A percentile compares a stretch with the other conserved stretches of the same genome.
Conservation (phyloP, 2,113 vertebrate species). For the Toxostoma redivivum region DNA sequence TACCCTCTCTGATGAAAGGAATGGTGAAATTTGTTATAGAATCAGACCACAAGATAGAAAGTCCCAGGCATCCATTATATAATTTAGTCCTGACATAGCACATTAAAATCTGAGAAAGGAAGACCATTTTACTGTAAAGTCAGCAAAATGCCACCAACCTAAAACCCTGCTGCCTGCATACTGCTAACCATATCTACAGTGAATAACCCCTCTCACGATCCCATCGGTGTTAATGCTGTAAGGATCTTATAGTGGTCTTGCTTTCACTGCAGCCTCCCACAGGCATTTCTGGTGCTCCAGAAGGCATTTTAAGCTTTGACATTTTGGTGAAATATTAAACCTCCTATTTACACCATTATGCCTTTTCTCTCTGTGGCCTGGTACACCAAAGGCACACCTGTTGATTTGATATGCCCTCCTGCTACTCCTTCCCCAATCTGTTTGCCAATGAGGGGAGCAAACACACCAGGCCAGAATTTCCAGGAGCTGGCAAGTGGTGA, state of each 20-base stretch:
- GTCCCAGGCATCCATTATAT: constrained; percentile 70
- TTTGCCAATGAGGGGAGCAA: not conserved
- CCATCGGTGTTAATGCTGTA: not conserved
- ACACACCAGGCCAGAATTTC: not conserved
- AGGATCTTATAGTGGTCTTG: not conserved
- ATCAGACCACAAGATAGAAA: constrained; percentile 74
- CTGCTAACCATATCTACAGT: constrained; percentile 46
- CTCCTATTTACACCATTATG: not conserved
- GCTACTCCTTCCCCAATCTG: not conserved
- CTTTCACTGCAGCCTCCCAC: not conserved
- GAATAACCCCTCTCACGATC: constrained; percentile 8
- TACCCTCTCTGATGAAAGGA: constrained; percentile 71
- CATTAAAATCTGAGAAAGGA: constrained; percentile 74
- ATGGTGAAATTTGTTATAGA: constrained; percentile 70
- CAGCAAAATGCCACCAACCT: constrained; percentile 72
- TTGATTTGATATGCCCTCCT: not conserved
- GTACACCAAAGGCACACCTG: not conserved
- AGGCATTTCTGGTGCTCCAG: not conserved
- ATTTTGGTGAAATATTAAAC: constrained; percentile 40
- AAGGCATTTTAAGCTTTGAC: not conserved
- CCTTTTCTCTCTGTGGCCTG: not conserved
- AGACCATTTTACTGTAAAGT: constrained; percentile 73
- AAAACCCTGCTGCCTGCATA: constrained; percentile 49
- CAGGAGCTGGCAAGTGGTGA: constrained; percentile 14
- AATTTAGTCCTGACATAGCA: constrained; percentile 78